Base-by-base conservation (phyloP, 2,888 invertebrate genomes). In the Thymelicus acteon region DNA sequence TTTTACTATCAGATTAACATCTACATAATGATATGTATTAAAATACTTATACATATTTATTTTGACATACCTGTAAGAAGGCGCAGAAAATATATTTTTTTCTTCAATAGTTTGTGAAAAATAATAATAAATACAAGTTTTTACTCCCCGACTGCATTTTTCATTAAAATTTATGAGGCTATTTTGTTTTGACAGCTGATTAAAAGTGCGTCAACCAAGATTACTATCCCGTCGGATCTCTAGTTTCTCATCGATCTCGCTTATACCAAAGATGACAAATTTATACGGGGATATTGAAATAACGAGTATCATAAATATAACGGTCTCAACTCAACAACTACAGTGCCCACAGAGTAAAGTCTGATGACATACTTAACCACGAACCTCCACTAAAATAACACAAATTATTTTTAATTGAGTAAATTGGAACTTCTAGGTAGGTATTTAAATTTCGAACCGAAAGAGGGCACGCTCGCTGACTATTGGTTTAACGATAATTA, bases 401-500 rank as follows among this genome's bases (percentile, higher is more conserved):
- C 12, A 10, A 19, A 52, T 19, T 24, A 54, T 54, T 54, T 31
- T 54, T 54, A 54, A 54, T 54, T 54, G 19, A 12, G 19, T 31
- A 54, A 54, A 54, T 54, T 54, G 54, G 19, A 24, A 54, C 24
- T 54, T 24, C 24, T 54, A 54, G 54, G 10, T 54, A 63, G 37
- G 39, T 66, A 37, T 62, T 61, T 54, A 61, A 67, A 68, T 54
- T 68, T 37, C 48, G 31, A 60, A 10, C 52, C 60, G 39, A 61
- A 67, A 40, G 49, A 54, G 67, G 52, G 49, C 65, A 68, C 7
- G 49, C 39, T 60, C 15, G 10, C 52, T 47, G 6, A 19, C 63
- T 67, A 49, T 69, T 69, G 71, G 58, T 73, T 75, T 73, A 72
- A 73, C 72, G 73, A 72, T 76, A 76, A 76, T 74, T 75, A 73